Percentiles rank a stretch among this genome's conserved stretches.
Evolutionary conservation across 2,797 vertebrate genomes (phyloP).

Genomic region (Lepidocolaptes lacrymiger): DNA sequence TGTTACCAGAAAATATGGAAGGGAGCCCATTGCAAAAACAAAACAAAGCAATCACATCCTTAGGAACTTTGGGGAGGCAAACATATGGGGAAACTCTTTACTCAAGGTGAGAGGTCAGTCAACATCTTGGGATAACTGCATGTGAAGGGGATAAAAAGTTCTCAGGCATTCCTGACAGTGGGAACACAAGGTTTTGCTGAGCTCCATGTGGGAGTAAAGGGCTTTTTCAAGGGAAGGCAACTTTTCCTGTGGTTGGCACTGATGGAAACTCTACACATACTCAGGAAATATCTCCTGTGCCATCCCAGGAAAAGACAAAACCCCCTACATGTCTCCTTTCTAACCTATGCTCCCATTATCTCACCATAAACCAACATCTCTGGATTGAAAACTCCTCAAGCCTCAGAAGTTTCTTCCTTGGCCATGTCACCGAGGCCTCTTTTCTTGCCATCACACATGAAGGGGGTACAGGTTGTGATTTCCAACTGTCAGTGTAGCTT

Average conservation of each 20-base stretch:
- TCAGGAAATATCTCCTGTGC: background rate
- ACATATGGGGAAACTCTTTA: constrained; percentile 16
- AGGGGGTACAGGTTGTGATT: background rate
- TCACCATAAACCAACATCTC: background rate
- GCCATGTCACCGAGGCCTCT: background rate
- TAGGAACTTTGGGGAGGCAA: constrained; percentile 38
- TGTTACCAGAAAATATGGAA: constrained; percentile 37
- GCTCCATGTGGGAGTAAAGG: background rate
- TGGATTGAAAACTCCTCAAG: background rate
- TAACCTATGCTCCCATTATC: background rate
- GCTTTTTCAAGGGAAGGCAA: background rate
- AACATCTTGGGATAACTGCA: constrained; percentile 27
- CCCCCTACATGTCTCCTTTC: background rate
- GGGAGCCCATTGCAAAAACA: constrained; percentile 13
- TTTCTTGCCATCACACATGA: background rate
- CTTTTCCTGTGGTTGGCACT: background rate
- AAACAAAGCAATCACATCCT: constrained; percentile 51
- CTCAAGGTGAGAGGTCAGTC: constrained; percentile 13
- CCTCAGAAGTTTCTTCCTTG: background rate
- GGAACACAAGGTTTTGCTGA: background rate
- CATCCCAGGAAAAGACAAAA: background rate
- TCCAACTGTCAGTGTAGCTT: background rate
- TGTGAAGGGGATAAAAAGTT: background rate
- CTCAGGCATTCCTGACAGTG: background rate
- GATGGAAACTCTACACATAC: background rate